Percentiles rank a stretch among this genome's conserved stretches.
phyloP scores from a whole-genome alignment of 2,797 vertebrate genomes.

The Phoxinus dragarum region DNA sequence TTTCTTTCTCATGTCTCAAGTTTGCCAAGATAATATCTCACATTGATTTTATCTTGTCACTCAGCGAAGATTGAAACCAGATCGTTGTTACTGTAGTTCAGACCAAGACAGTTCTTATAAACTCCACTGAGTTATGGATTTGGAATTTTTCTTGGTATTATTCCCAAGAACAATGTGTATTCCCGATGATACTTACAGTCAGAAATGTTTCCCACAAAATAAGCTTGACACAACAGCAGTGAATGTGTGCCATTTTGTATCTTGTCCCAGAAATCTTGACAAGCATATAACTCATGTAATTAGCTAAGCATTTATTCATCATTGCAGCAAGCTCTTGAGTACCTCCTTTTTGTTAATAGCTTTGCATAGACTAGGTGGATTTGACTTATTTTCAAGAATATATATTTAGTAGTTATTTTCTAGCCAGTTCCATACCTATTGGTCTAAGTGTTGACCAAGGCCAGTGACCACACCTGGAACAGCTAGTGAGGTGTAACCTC shows the following conservation, averaged over 20 bases:
- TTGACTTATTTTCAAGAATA: not conserved
- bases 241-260: slow-evolving; percentile 49
- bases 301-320: not conserved
- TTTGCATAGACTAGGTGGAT: not conserved
- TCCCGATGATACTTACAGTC: slow-evolving; percentile 59
- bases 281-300: slow-evolving; percentile 39
- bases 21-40: slow-evolving; percentile 16
- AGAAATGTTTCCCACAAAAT: slow-evolving; percentile 35
- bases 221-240: slow-evolving; percentile 36
- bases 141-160: slow-evolving; percentile 28
- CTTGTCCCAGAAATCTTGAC: slow-evolving; percentile 38
- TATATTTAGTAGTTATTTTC: slow-evolving; percentile 4
- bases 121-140: slow-evolving; percentile 11
- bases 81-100: slow-evolving; percentile 17
- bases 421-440: not conserved
- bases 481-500: slow-evolving; percentile 21
- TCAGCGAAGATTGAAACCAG: slow-evolving; percentile 32
- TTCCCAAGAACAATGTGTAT: slow-evolving; percentile 41
- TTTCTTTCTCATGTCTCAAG: not conserved
- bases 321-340: slow-evolving; percentile 1
- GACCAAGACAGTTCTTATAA: slow-evolving; percentile 4
- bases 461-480: slow-evolving; percentile 23
- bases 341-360: slow-evolving; percentile 14
- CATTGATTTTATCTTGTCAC: slow-evolving; percentile 35
- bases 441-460: slow-evolving; percentile 13